Conservation (phyloP, 2,888 invertebrate genomes). For the Polymixis lichenea region DNA sequence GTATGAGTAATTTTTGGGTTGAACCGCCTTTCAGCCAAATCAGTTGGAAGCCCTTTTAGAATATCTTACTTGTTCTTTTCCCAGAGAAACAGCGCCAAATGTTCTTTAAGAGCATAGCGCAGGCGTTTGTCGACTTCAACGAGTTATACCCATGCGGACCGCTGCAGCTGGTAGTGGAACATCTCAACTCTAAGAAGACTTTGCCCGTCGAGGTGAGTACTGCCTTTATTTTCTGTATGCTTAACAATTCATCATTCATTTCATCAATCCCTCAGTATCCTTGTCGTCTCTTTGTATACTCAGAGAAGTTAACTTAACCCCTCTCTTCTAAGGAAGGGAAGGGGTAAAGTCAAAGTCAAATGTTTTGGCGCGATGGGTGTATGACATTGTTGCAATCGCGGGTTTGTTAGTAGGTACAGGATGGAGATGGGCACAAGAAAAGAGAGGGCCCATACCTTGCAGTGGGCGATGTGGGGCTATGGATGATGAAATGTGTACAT, state of each 20-base stretch:
- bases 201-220: slow-evolving; percentile 84
- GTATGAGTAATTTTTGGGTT: no score
- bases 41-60: background rate
- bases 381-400: background rate
- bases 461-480: no score
- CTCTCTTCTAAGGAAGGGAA: no score
- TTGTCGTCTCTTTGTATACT: background rate
- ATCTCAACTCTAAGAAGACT: slow-evolving; percentile 88
- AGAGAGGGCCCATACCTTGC: no score
- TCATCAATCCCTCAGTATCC: background rate
- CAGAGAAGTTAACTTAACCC: background rate
- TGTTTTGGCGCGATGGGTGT: background rate
- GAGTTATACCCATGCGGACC: slow-evolving; percentile 99
- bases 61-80: slow-evolving; percentile 23
- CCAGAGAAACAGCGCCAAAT: slow-evolving; percentile 93
- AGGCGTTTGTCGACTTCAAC: slow-evolving; percentile 98
- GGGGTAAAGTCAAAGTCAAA: background rate
- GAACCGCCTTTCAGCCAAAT: no score
- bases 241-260: background rate
- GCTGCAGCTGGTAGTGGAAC: slow-evolving; percentile 96
- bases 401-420: background rate
- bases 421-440: no score
- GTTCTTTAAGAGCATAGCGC: slow-evolving; percentile 98
- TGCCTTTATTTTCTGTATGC: background rate
- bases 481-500: background rate